phyloP scores from a whole-genome alignment of 2,797 vertebrate genomes.

The Numenius phaeopus region DNA sequence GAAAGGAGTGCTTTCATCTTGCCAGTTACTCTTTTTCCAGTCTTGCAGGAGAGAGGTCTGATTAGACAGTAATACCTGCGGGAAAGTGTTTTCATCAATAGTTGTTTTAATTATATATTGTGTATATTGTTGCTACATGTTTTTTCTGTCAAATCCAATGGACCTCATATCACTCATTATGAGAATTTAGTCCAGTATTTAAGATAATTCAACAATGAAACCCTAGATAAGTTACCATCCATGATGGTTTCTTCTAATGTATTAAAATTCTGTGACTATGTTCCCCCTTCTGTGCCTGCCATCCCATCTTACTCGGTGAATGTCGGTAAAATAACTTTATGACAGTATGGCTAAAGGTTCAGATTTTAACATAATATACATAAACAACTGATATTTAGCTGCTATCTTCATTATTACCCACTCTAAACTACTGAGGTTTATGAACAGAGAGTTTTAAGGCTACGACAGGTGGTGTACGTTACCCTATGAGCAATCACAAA shows the following conservation, averaged over 20 bases:
- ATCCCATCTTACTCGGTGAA: not conserved
- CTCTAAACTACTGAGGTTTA: not conserved
- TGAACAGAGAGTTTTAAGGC: not conserved
- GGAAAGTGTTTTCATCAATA: not conserved
- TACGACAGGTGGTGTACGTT: not conserved
- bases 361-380: not conserved
- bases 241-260: not conserved
- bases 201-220: not conserved
- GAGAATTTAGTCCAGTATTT: not conserved
- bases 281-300: not conserved
- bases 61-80: not conserved
- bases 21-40: not conserved
- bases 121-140: not conserved
- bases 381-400: not conserved
- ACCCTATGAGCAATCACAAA: not conserved
- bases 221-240: not conserved
- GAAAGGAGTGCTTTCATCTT: not conserved
- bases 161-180: not conserved
- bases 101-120: not conserved
- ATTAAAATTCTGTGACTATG: not conserved
- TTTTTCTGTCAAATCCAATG: not conserved
- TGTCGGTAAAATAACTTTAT: not conserved
- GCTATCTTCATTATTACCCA: not conserved
- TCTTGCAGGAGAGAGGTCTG: not conserved
- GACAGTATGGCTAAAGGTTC: not conserved